Percentiles rank a stretch among this genome's conserved stretches.
Conservation (phyloP, 2,888 invertebrate species). For the Phlogophora meticulosa region DNA sequence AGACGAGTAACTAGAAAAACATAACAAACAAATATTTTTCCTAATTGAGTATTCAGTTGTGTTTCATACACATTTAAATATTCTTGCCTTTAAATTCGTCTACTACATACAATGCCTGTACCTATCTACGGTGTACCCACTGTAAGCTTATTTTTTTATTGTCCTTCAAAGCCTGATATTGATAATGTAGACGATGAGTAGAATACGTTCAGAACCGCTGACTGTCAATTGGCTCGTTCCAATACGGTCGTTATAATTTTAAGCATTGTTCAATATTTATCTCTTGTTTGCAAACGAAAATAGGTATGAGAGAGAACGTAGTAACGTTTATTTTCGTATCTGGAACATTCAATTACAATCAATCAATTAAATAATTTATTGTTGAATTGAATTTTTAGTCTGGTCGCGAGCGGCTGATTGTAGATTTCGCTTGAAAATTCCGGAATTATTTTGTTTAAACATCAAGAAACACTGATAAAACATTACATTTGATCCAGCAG, state of each 20-base stretch:
- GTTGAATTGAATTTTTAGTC: too few species aligned
- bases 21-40: neutral
- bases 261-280: neutral
- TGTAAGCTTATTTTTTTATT: too few species aligned
- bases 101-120: too few species aligned
- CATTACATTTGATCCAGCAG: neutral
- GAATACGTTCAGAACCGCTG: neutral
- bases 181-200: neutral
- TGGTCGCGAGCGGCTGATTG: slow-evolving; percentile 20
- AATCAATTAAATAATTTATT: slow-evolving; percentile 6
- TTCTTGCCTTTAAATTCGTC: too few species aligned
- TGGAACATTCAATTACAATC: neutral
- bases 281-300: neutral
- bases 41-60: too few species aligned
- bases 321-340: neutral
- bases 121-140: too few species aligned
- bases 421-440: slow-evolving; percentile 29
- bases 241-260: fast-evolving
- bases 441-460: slow-evolving; percentile 9
- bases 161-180: too few species aligned
- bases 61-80: too few species aligned
- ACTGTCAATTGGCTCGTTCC: slow-evolving; percentile 30
- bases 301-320: neutral
- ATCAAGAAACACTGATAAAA: neutral
- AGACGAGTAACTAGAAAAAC: neutral